These are phyloP conservation scores for Apodemia zela DNA, from an alignment of 2,888 invertebrate genomes.

Conservation along the genomic window DNA sequence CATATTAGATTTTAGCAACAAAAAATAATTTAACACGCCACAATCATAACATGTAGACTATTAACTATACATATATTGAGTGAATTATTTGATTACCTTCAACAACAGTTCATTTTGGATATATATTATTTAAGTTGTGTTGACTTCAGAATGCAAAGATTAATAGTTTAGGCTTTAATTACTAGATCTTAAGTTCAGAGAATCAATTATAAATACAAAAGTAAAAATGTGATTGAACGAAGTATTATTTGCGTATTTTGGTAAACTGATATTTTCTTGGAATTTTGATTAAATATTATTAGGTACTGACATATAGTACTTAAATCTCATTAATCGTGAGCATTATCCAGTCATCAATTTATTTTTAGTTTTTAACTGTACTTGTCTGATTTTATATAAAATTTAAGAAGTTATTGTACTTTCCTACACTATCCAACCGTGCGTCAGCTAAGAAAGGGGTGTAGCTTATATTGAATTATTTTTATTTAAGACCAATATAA, in stretches of 20 bases:
- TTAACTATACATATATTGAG: not conserved
- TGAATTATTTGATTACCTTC: not conserved
- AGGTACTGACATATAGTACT: not conserved
- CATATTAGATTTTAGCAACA: constrained; percentile 65
- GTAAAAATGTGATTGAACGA: not conserved
- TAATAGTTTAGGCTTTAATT: not conserved
- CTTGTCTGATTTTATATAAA: too few relatives aligned
- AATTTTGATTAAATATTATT: not conserved
- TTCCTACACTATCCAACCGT: too few relatives aligned
- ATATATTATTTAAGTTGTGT: not conserved
- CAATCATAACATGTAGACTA: not conserved
- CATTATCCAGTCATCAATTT: too few relatives aligned
- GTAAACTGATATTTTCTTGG: too few relatives aligned
- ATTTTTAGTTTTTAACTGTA: too few relatives aligned
- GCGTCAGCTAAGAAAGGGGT: too few relatives aligned
- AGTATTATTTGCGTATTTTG: too few relatives aligned
- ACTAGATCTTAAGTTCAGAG: not conserved
- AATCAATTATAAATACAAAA: not conserved
- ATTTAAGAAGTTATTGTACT: too few relatives aligned
- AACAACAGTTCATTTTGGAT: not conserved
- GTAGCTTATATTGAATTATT: too few relatives aligned
- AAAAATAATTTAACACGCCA: constrained; percentile 11
- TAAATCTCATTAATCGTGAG: too few relatives aligned
- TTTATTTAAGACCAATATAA: too few relatives aligned
- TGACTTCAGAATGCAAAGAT: not conserved